Evolutionary conservation across 2,113 vertebrate genomes (phyloP).

Genomic region (Cricetomys ansorgei): DNA sequence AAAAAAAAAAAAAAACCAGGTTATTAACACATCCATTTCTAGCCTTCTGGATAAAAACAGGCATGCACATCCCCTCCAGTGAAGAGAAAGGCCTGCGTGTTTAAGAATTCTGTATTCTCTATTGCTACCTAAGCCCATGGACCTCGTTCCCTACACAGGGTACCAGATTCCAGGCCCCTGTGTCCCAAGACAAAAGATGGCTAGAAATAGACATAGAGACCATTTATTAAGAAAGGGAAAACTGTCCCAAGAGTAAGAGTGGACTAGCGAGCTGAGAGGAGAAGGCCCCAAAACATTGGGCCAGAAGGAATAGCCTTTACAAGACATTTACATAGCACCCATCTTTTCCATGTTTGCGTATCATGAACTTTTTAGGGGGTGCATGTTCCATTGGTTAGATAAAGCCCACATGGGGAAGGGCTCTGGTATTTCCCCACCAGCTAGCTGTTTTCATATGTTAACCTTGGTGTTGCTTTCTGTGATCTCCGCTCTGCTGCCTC

Average conservation of each 20-base stretch:
- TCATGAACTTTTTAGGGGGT: background rate
- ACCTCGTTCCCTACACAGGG: background rate
- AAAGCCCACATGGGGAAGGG: background rate
- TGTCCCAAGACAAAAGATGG: background rate
- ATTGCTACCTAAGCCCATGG: background rate
- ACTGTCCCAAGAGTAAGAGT: background rate
- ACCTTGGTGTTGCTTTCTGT: background rate
- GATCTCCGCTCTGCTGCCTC: background rate
- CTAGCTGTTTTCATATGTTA: background rate
- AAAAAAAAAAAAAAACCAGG: no score
- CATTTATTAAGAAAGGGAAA: background rate
- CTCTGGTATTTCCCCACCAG: background rate
- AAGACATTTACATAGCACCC: background rate
- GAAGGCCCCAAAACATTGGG: background rate
- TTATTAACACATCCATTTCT: background rate
- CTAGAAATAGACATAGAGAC: background rate
- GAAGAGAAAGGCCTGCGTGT: background rate
- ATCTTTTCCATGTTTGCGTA: background rate
- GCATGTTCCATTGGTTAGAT: background rate
- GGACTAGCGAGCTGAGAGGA: background rate
- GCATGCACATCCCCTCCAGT: background rate
- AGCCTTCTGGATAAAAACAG: background rate
- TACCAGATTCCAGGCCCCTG: background rate
- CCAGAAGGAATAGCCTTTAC: background rate
- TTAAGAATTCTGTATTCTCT: background rate